phyloP scores from a whole-genome alignment of 2,888 invertebrate genomes.

The Cordilura impudica region DNA sequence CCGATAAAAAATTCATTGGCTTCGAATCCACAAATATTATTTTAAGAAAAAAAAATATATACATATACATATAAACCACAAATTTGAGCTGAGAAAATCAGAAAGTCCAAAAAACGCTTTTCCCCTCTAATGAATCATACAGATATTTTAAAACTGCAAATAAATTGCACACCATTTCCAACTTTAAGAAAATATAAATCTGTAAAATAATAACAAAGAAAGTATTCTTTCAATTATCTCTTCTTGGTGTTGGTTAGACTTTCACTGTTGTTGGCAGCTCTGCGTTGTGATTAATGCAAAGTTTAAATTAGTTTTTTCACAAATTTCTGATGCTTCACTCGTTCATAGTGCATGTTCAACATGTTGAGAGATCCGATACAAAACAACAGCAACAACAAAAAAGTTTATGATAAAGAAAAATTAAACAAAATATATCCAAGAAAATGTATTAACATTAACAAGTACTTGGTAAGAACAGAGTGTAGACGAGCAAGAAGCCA shows the following conservation, averaged over 20 bases:
- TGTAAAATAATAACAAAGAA: too few relatives aligned
- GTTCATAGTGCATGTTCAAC: constrained; percentile 39
- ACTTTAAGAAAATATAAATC: too few relatives aligned
- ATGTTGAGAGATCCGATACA: background rate
- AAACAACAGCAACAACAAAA: background rate
- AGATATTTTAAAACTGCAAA: too few relatives aligned
- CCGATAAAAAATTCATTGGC: too few relatives aligned
- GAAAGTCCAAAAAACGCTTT: too few relatives aligned
- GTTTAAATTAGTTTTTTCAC: constrained; percentile 66
- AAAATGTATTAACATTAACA: constrained; percentile 39
- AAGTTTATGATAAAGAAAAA: constrained; percentile 30
- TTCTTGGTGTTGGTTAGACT: background rate
- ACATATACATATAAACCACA: too few relatives aligned
- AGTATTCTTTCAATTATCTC: background rate
- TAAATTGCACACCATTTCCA: too few relatives aligned
- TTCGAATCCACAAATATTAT: too few relatives aligned
- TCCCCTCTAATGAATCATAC: too few relatives aligned
- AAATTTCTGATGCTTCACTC: constrained; percentile 38
- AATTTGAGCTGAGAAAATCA: too few relatives aligned
- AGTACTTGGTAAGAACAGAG: background rate
- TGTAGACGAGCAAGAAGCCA: background rate
- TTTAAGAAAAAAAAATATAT: too few relatives aligned
- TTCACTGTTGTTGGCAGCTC: constrained; percentile 35
- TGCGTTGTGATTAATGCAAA: constrained; percentile 64
- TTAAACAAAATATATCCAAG: constrained; percentile 37